Base-by-base conservation (phyloP, 2,113 vertebrate species). In the Macaca mulatta region DNA sequence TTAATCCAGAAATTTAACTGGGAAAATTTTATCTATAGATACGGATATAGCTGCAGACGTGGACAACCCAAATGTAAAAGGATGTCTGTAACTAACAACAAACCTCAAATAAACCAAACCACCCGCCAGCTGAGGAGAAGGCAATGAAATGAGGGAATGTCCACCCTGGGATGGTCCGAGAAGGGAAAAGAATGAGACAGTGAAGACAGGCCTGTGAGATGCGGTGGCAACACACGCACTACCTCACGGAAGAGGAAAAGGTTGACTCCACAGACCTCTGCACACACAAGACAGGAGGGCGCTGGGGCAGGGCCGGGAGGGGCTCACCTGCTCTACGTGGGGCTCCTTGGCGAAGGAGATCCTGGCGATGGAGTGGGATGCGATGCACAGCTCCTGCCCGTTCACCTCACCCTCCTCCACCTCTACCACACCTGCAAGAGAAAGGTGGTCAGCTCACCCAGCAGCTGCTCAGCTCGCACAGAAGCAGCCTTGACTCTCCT, bases 331-430 rank as follows among this genome's bases (percentile, higher is more conserved):
- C 94, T 99, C 99, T 38, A 99, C 99, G 0, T 99, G 98, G 38
- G 99, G 99, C 98, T 99, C 98, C 98, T 99, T 99, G 95, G 99
- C 99, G 82, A 99, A 99, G 90, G 99, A 99, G 59, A 99, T 99
- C 98, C 99, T 99, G 98, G 99, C 99, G 93, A 99, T 91, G 89
- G 99, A 98, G 40, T 99, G 99, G 90, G 99, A 99, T 43, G 99
- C 98, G 93, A 99, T 98, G 89, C 98, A 98, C 93, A 99, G 98
- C 97, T 99, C 99, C 97, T 99, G 99, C 48, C 99, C 99, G 0
- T 98, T 99, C 92, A 99, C 99, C 92, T 99, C 99, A 0, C 99
- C 99, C 98, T 99, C 99, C 96, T 99, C 99, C 67, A 99, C 99
- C 96, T 99, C 99, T 97, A 99, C 99, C 82, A 99, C 98, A 97